Percentiles rank a stretch among this genome's conserved stretches.
These are phyloP conservation scores for Sternotherus odoratus DNA, from an alignment of 2,797 vertebrate genomes.

Conservation along the genomic window DNA sequence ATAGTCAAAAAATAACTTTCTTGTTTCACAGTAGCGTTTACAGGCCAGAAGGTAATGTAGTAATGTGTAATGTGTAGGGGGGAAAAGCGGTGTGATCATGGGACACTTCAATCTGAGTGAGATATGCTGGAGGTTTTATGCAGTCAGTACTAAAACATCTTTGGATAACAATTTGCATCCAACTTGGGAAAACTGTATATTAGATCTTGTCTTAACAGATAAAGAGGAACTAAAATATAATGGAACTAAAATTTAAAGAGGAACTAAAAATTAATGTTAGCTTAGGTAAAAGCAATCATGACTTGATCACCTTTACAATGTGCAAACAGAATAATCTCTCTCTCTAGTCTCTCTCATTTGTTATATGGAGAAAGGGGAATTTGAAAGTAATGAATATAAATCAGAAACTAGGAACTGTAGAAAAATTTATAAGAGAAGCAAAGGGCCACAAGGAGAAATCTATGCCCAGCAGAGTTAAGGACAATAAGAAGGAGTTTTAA, in stretches of 20 bases:
- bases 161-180: background rate
- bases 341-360: no score
- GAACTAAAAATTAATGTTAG: background rate
- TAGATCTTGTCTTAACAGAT: background rate
- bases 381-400: no score
- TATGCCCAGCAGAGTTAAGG: no score
- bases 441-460: no score
- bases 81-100: background rate
- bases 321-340: no score
- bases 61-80: background rate
- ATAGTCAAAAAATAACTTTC: background rate
- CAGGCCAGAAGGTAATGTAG: no score
- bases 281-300: background rate
- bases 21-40: background rate
- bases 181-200: background rate
- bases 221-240: background rate
- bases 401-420: no score
- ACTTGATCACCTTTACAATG: no score
- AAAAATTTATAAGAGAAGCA: no score
- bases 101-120: background rate
- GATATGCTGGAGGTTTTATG: background rate
- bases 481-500: no score
- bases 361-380: no score
- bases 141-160: background rate
- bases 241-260: background rate